Conservation (phyloP, 2,797 vertebrate genomes). For the Sebastes minor region DNA sequence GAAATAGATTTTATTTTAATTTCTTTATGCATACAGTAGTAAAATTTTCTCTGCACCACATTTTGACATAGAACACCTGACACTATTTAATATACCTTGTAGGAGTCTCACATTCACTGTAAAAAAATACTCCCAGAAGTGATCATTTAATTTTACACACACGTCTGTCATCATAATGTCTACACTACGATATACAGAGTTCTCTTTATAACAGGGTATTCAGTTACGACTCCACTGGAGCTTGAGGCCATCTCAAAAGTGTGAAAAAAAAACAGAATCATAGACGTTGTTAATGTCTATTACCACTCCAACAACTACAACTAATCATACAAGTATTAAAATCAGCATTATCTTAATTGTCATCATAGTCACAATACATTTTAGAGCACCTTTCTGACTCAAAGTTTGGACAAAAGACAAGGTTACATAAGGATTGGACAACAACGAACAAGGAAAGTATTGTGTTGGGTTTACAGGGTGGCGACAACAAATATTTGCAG, state of each 20-base stretch:
- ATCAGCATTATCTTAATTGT: not conserved
- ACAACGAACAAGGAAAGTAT: not conserved
- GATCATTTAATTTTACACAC: not conserved
- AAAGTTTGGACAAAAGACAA: not conserved
- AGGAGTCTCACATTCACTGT: not conserved
- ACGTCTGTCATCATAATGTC: not conserved
- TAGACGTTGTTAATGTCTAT: not conserved
- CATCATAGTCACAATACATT: not conserved
- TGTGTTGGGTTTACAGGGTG: not conserved
- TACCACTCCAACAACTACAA: not conserved
- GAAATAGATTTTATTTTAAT: not conserved
- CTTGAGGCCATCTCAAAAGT: not conserved
- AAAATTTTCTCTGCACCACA: not conserved
- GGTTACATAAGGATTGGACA: not conserved
- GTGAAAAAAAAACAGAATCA: not conserved
- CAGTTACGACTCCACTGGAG: not conserved
- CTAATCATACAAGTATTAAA: not conserved
- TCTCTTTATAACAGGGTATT: not conserved
- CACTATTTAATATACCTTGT: not conserved
- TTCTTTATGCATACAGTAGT: not conserved
- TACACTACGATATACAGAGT: not conserved
- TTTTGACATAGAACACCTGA: not conserved
- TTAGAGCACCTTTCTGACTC: not conserved
- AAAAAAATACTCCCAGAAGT: not conserved
- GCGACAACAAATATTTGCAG: conserved; percentile 21